These are phyloP conservation scores for Lasius platythorax DNA, from an alignment of 2,888 invertebrate genomes.

Conservation along the genomic window DNA sequence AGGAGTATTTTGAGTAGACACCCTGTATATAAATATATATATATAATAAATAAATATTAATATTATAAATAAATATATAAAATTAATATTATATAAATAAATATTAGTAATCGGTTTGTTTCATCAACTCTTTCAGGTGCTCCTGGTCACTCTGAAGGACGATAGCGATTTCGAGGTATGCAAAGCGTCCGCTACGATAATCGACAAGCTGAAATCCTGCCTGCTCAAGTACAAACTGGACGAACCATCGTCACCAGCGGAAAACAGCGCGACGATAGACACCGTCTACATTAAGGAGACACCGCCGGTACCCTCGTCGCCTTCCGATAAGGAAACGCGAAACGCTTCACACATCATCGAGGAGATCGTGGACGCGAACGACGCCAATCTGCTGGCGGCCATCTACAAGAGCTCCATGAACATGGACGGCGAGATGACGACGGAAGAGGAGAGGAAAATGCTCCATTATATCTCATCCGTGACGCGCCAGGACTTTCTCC, in stretches of 20 bases:
- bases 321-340: slow-evolving; percentile 73
- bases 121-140: slow-evolving; percentile 82
- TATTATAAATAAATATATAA: no score
- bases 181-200: slow-evolving; percentile 88
- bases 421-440: slow-evolving; percentile 80
- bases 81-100: no score
- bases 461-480: slow-evolving; percentile 83
- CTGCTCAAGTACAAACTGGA: slow-evolving; percentile 85
- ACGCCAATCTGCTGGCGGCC: slow-evolving; percentile 88
- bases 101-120: no score
- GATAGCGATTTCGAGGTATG: slow-evolving; percentile 92
- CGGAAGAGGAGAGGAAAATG: slow-evolving; percentile 79
- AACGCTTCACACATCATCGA: slow-evolving; percentile 88
- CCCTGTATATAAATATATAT: no score
- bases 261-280: slow-evolving; percentile 79
- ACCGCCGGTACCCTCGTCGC: slow-evolving; percentile 65
- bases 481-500: slow-evolving; percentile 88
- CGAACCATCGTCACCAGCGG: slow-evolving; percentile 72
- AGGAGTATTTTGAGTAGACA: no score
- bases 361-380: slow-evolving; percentile 89
- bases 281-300: slow-evolving; percentile 75
- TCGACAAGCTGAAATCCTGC: slow-evolving; percentile 87
- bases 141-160: slow-evolving; percentile 89
- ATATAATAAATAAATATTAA: no score
- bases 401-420: slow-evolving; percentile 88